Base-by-base conservation (phyloP, 2,888 invertebrate genomes). In the Sminthurides aquaticus region DNA sequence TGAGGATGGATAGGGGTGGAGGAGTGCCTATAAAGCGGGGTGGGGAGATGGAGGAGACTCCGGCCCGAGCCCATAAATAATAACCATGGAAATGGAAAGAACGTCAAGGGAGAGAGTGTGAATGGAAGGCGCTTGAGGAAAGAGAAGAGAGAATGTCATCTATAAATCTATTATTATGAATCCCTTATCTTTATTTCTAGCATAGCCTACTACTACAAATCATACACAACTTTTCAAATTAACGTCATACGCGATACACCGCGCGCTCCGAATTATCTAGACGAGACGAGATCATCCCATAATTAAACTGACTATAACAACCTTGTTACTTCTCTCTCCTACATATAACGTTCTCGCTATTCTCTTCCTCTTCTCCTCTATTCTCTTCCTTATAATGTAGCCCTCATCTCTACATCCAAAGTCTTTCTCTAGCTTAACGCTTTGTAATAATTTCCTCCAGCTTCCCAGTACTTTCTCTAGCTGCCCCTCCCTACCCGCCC, bases 151-250 rank as follows among this genome's bases (percentile, higher is more conserved):
- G 70, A 71, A 70, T 70, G 69, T 71, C 72, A 70, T 71, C 70
- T 62, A 72, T 72, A 74, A 72, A 74, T 74, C 72, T 69, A 67
- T 71, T 71, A 62, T 72, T 72, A 69, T 70, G 72, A 69, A 71
- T 72, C 71, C 69, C 71, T 71, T 71, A 71, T 71, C 69, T 72
- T 58, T 61, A 57, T 62, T 63, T 63, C 63, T 57, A 63, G 57
- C 60, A 60, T 63, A 67, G 55, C 67, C 60, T 60, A 54, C 67
- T 67, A 61, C 67, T 69, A 68, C 69, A 74, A 74, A 74, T 74
- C 74, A 74, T 71, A 73, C 72, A 72, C 71, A 74, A 74, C 71
- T 74, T 74, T 74, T 73, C 71, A 73, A 71, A 74, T 74, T 74
- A 74, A 67, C 69, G 74, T 71, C 74, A 71, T 62, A 66, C 66